A percentile compares a stretch with the other conserved stretches of the same genome.
Conservation (phyloP, 1,140 invertebrate genomes). For the Drosophila saltans region DNA sequence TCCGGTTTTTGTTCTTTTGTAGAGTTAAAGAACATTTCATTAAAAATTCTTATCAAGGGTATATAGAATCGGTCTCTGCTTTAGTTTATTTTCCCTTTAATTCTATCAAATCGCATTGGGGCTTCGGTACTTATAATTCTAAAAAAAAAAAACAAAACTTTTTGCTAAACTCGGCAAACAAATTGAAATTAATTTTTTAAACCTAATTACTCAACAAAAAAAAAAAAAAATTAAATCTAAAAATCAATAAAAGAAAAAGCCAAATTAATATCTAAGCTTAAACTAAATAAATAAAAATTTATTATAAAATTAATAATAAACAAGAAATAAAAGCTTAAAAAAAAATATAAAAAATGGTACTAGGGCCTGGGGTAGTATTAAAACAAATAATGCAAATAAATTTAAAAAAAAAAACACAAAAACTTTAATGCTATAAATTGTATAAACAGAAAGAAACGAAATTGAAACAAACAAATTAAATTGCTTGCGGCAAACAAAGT, state of each 20-base stretch:
- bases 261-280: conserved; percentile 75
- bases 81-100: conserved; percentile 4
- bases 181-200: conserved; percentile 23
- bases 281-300: conserved; percentile 40
- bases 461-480: conserved; percentile 52
- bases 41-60: no score
- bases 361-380: conserved; percentile 76
- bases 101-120: conserved; percentile 15
- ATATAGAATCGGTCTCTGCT: neutral
- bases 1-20: no score
- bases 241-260: conserved; percentile 60
- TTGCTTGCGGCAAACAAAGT: conserved; percentile 46
- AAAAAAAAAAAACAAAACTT: neutral
- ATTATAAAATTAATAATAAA: conserved; percentile 20
- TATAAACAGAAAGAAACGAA: conserved; percentile 46
- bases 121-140: conserved; percentile 40
- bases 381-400: conserved; percentile 24
- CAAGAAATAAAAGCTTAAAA: conserved; percentile 26
- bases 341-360: conserved; percentile 56
- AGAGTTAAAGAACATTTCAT: no score
- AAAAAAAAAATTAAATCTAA: conserved; percentile 30
- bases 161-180: conserved; percentile 8
- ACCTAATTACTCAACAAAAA: conserved; percentile 31
- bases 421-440: conserved; percentile 29
- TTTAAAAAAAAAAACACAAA: conserved; percentile 12